phyloP scores from a whole-genome alignment of 2,797 vertebrate genomes.

The Sebastes iracundus region DNA sequence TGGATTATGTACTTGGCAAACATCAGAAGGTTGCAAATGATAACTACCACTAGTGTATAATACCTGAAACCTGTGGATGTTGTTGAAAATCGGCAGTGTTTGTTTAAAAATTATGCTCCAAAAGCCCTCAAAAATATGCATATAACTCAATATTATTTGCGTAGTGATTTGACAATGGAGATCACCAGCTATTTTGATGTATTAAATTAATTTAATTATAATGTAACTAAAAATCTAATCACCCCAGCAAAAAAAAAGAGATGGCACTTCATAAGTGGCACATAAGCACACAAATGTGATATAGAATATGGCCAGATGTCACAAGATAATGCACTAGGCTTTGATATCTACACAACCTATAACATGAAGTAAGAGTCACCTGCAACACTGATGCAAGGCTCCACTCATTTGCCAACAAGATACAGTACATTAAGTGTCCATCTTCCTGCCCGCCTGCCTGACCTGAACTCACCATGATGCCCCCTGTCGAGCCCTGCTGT shows the following conservation, averaged over 20 bases:
- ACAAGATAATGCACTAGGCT: not conserved
- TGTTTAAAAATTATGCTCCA: not conserved
- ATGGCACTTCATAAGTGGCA: not conserved
- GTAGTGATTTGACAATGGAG: not conserved
- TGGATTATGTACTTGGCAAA: constrained; percentile 11
- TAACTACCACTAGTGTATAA: not conserved
- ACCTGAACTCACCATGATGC: constrained; percentile 16
- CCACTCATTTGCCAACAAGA: not conserved
- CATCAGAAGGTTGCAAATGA: not conserved
- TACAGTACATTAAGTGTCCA: not conserved
- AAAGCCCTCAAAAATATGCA: not conserved
- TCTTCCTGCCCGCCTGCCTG: not conserved
- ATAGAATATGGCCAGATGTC: not conserved
- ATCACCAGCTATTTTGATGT: not conserved
- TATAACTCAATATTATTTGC: not conserved
- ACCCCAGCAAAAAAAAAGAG: not conserved
- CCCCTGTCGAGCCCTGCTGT: constrained; percentile 1
- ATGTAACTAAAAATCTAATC: not conserved
- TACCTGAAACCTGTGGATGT: not conserved
- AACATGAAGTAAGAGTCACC: not conserved
- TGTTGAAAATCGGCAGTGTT: not conserved
- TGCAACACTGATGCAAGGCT: not conserved
- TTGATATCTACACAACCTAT: not conserved
- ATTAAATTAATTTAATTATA: not conserved
- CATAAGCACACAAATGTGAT: not conserved